Conservation (phyloP, 2,113 vertebrate genomes). For the Pangasianodon hypophthalmus region DNA sequence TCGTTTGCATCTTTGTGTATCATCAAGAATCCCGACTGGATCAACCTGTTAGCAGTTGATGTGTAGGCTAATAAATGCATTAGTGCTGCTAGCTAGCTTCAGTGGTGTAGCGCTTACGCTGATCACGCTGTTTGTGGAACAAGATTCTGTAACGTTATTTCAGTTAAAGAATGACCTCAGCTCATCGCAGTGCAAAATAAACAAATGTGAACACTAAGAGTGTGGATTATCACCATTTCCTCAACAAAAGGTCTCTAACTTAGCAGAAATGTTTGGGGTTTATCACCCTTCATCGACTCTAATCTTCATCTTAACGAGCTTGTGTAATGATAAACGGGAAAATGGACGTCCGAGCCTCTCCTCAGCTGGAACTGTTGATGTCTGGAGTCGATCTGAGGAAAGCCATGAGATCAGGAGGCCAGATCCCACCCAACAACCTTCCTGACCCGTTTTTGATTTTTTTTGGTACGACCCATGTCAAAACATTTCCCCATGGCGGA, state of each 20-base stretch:
- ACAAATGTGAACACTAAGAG: not conserved
- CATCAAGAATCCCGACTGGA: not conserved
- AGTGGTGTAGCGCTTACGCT: too few relatives aligned
- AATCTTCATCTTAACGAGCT: not conserved
- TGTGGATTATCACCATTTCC: not conserved
- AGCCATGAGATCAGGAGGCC: constrained; percentile 22
- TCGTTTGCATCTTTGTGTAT: not conserved
- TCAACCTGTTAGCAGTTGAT: not conserved
- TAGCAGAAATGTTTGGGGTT: too few relatives aligned
- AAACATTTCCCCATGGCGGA: constrained; percentile 10
- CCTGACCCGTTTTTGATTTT: constrained; percentile 1
- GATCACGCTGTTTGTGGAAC: not conserved
- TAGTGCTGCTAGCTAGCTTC: not conserved
- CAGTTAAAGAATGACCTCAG: not conserved
- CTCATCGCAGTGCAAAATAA: not conserved
- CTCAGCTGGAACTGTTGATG: not conserved
- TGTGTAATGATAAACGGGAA: not conserved
- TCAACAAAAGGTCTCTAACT: not conserved
- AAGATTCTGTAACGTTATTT: not conserved
- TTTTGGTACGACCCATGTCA: not conserved
- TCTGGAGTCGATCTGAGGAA: constrained; percentile 2
- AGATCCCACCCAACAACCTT: not conserved
- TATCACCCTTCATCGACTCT: not conserved
- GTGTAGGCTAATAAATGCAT: not conserved
- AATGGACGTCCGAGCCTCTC: not conserved